phyloP scores from a whole-genome alignment of 2,113 vertebrate genomes.

The Melanocharis versteri region DNA sequence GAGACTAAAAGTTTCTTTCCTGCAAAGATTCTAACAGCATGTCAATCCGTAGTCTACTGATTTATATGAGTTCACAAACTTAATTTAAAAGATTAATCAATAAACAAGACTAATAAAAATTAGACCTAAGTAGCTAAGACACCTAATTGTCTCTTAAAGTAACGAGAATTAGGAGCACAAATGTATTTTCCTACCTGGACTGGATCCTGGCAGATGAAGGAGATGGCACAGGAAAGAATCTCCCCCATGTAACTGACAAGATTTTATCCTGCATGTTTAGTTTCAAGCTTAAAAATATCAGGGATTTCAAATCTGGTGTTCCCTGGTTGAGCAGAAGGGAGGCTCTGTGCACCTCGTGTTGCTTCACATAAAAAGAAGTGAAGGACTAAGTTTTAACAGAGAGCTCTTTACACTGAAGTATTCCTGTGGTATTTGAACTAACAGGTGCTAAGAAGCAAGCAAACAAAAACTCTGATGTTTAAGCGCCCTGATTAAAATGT shows the following conservation, averaged over 20 bases:
- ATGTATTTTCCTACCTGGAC: neutral
- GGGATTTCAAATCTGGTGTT: neutral
- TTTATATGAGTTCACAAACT: neutral
- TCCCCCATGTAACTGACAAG: neutral
- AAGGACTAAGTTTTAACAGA: neutral
- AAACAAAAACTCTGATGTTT: neutral
- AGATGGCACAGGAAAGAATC: neutral
- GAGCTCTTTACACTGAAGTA: neutral
- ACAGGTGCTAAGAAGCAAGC: constrained; percentile 20
- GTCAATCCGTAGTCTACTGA: neutral
- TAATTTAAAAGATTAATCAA: neutral
- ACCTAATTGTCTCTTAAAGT: neutral
- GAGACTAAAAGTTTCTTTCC: neutral
- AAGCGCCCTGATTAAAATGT: neutral
- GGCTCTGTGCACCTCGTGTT: neutral
- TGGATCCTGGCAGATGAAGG: neutral
- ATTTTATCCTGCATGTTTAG: neutral
- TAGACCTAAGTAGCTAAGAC: neutral
- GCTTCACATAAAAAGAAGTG: neutral
- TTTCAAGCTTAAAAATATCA: neutral
- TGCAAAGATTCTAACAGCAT: neutral
- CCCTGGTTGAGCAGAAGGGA: neutral
- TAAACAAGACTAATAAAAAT: neutral
- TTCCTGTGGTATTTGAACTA: constrained; percentile 6
- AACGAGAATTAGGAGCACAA: neutral